These are phyloP conservation scores for Triplophysa bombifrons DNA, from an alignment of 2,797 vertebrate genomes.

Conservation along the genomic window DNA sequence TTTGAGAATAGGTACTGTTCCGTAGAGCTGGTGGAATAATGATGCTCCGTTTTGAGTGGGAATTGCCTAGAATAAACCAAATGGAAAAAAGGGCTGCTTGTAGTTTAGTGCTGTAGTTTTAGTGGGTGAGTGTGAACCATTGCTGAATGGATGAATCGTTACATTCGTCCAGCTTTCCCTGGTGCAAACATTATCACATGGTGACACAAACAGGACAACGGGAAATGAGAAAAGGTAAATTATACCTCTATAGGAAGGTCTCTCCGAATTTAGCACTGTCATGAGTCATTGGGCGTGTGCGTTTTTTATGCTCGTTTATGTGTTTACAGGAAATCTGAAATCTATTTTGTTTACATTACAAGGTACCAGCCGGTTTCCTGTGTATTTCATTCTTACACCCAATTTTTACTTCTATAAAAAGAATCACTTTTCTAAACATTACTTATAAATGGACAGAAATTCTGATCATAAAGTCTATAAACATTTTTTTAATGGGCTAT, in stretches of 20 bases:
- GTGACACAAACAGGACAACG: neutral
- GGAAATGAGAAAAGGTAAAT: conserved; percentile 34
- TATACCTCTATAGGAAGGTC: conserved; percentile 22
- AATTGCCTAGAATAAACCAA: neutral
- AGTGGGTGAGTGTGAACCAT: neutral
- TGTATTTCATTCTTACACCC: too few species aligned
- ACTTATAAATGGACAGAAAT: too few species aligned
- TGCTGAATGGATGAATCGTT: conserved; percentile 16
- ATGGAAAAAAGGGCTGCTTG: neutral
- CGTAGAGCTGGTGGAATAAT: neutral
- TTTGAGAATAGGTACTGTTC: too few species aligned
- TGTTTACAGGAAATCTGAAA: neutral
- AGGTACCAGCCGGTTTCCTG: neutral
- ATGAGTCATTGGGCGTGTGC: conserved; percentile 3
- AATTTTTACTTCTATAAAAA: too few species aligned
- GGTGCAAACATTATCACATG: neutral
- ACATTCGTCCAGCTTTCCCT: conserved; percentile 8
- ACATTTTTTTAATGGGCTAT: too few species aligned
- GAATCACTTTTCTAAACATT: too few species aligned
- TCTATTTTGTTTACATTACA: neutral
- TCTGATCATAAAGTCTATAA: too few species aligned
- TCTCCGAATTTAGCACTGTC: conserved; percentile 37
- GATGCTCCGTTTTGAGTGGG: neutral
- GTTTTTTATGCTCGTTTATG: neutral
- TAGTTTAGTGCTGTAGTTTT: neutral